Percentiles rank a stretch among this genome's conserved stretches.
Evolutionary conservation across 2,797 vertebrate species (phyloP).

Genomic region (Telmatherina bonti): DNA sequence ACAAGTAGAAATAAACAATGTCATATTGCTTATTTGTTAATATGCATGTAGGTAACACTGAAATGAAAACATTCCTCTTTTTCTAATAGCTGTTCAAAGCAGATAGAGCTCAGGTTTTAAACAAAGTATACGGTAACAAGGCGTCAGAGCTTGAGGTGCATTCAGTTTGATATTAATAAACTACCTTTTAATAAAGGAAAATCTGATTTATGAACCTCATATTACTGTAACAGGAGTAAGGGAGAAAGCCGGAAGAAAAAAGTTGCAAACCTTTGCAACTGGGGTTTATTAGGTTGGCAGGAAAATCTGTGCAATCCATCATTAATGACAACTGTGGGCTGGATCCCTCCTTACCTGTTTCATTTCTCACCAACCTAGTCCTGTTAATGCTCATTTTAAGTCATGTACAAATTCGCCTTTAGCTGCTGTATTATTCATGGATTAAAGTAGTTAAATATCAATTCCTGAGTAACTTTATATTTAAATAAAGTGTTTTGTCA

Average conservation of each 20-base stretch:
- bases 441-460: background rate
- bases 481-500: background rate
- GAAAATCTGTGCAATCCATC: conserved; percentile 35
- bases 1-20: too few species aligned
- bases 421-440: too few species aligned
- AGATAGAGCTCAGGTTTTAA: too few species aligned
- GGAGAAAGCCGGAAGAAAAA: conserved; percentile 7
- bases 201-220: background rate
- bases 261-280: conserved; percentile 1
- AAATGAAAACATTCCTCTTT: too few species aligned
- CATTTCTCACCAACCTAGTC: conserved; percentile 12
- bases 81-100: too few species aligned
- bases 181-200: background rate
- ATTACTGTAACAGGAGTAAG: too few species aligned
- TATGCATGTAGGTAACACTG: too few species aligned
- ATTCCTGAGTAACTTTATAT: background rate
- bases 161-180: background rate
- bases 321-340: conserved; percentile 15
- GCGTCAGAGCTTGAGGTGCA: background rate
- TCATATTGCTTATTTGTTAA: too few species aligned
- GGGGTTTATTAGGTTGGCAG: conserved; percentile 8
- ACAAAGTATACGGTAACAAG: too few species aligned
- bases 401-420: background rate
- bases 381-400: conserved; percentile 9
- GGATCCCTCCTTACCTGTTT: conserved; percentile 6